A percentile compares a stretch with the other conserved stretches of the same genome.
phyloP scores from a whole-genome alignment of 2,888 invertebrate species.

The Eilema sororculum region DNA sequence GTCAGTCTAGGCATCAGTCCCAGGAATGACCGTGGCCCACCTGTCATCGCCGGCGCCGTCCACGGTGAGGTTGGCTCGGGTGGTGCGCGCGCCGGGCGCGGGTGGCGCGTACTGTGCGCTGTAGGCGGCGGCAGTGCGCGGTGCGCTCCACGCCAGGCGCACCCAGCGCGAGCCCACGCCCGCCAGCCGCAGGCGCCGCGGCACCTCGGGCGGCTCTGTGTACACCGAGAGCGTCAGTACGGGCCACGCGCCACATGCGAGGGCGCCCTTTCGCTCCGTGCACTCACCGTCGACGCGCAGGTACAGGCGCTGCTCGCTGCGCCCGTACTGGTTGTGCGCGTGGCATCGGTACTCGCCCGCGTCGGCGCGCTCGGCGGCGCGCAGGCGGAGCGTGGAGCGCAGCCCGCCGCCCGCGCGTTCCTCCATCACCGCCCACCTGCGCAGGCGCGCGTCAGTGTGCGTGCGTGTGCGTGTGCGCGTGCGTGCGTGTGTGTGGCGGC shows the following conservation, averaged over 20 bases:
- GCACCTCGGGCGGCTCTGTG: constrained; percentile 90
- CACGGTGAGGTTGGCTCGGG: constrained; percentile 63
- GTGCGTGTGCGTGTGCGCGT: too few relatives aligned
- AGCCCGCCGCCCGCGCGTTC: constrained; percentile 89
- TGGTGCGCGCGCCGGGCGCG: constrained; percentile 48
- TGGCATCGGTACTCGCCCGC: constrained; percentile 91
- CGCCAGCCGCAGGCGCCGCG: constrained; percentile 85
- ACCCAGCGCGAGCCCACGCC: constrained; percentile 88
- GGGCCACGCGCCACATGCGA: too few relatives aligned
- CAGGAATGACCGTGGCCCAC: constrained; percentile 26
- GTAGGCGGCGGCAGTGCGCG: constrained; percentile 76
- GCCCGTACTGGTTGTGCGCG: constrained; percentile 90
- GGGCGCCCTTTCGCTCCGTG: background rate
- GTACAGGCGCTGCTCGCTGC: constrained; percentile 88
- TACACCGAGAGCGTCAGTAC: too few relatives aligned
- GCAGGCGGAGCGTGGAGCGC: constrained; percentile 89
- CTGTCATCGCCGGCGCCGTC: constrained; percentile 49
- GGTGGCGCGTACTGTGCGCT: constrained; percentile 54
- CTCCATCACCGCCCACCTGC: constrained; percentile 88
- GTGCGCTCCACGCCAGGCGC: constrained; percentile 84
- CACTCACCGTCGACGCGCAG: constrained; percentile 89
- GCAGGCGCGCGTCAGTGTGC: too few relatives aligned
- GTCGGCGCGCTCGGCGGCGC: constrained; percentile 89
- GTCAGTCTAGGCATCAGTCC: too few relatives aligned
- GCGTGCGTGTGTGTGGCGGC: background rate